Conservation (phyloP, 2,888 invertebrate species). For the Noctua pronuba region DNA sequence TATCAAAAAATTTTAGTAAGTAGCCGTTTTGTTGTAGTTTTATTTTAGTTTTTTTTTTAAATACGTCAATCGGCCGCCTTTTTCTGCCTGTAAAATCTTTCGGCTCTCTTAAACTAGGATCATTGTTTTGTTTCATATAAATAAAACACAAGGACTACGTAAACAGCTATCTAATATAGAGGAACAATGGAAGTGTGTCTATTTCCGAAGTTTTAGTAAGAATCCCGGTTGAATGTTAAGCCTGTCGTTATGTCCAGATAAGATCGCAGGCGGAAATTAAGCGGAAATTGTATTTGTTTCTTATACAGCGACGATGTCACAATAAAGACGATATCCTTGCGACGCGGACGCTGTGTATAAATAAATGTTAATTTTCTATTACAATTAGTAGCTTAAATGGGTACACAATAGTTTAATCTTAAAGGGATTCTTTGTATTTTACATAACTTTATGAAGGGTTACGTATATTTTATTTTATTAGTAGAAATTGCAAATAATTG, state of each 20-base stretch:
- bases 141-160: conserved; percentile 15
- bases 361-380: conserved; percentile 77
- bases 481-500: too few relatives aligned
- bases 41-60: neutral
- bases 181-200: conserved; percentile 78
- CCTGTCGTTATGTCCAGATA: conserved; percentile 85
- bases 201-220: conserved; percentile 80
- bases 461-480: neutral
- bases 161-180: conserved; percentile 58
- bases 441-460: neutral
- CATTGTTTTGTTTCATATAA: neutral
- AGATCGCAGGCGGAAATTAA: conserved; percentile 87
- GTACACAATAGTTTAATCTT: conserved; percentile 24
- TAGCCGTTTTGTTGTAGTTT: neutral
- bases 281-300: conserved; percentile 90
- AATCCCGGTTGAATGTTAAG: conserved; percentile 82
- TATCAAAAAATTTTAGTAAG: neutral
- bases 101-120: neutral
- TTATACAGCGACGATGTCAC: conserved; percentile 82
- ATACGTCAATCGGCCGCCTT: neutral
- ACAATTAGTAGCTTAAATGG: conserved; percentile 42
- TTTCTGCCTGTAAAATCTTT: neutral
- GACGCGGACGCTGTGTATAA: conserved; percentile 68
- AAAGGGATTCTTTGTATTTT: conserved; percentile 9
- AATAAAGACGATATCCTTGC: conserved; percentile 78